Base-by-base conservation (phyloP, 2,888 invertebrate species). In the Copidosoma aretas region DNA sequence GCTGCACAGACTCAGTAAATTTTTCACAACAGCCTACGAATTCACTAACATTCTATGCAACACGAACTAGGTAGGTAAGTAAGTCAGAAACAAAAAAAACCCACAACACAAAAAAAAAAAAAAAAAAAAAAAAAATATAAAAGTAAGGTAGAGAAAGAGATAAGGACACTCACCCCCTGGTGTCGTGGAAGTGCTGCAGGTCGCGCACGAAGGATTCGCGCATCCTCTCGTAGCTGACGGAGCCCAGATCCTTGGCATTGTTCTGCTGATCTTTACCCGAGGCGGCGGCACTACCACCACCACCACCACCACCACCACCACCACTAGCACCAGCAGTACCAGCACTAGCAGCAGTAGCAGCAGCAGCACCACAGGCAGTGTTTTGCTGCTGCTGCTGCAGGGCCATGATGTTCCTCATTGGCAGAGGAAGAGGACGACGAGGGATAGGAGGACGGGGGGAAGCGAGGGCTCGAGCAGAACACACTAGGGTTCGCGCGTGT, bases 181-280 rank as follows among this genome's bases (percentile, higher is more conserved):
- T 91, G 76, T 94, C 94, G 85, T 97, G 95, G 83, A 97, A 97
- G 83, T 93, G 93, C 80, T 91, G 91, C 78, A 97, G 87, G 81
- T 95, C 95, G 84, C 91, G 89, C 75, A 94, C 85, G 87, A 95
- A 95, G 76, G 88, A 88, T 78, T 91, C 91, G 81, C 90, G 90
- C 86, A 94, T 93, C 83, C 89, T 89, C 81, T 89, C 86, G 87
- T 93, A 93, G 80, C 89, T 89, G 84, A 89, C 89, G 77, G 43
- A 14, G 43, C 17, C 12, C 14, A 91, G 88, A 85, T 90, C 90
- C 87, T 89, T 90, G 85, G 71, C 72, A 67, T 68, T 60, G 59
- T 59, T 32, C 8, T 32, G 32, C 32, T 32, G 32, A 32, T 32
- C 32, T 32, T 32, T 32, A 32, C 32, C 32, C 32, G 32, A 64